Conservation (phyloP, 2,797 vertebrate species). For the Poeciliopsis turneri region DNA sequence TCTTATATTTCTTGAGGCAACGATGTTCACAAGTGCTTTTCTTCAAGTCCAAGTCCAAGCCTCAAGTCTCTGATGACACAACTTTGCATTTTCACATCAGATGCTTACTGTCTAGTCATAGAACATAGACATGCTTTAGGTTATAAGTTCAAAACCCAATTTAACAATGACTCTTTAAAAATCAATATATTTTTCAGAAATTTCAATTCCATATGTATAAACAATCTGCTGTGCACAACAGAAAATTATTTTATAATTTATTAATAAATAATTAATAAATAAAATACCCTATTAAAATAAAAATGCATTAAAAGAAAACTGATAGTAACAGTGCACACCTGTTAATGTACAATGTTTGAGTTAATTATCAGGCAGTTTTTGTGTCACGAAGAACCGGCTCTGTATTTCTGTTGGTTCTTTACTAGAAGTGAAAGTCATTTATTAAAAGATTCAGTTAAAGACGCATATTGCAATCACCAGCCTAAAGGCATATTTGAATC, state of each 20-base stretch:
- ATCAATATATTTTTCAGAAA: too few species aligned
- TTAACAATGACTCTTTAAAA: too few species aligned
- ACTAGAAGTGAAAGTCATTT: not conserved
- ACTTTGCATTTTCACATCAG: not conserved
- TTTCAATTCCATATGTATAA: not conserved
- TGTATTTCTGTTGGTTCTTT: not conserved
- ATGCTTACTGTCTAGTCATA: not conserved
- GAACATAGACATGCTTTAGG: not conserved
- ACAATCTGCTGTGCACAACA: not conserved
- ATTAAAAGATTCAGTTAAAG: not conserved
- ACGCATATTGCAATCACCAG: not conserved
- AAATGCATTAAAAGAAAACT: not conserved
- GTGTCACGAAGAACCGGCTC: not conserved
- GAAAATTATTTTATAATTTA: not conserved
- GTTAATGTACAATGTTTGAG: not conserved
- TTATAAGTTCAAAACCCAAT: not conserved
- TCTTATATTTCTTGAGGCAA: not conserved
- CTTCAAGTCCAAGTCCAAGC: not conserved
- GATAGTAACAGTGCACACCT: not conserved
- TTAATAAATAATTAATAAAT: not conserved
- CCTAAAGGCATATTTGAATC: not conserved
- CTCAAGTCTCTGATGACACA: not conserved
- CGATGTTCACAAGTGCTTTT: not conserved
- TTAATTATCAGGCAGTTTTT: not conserved
- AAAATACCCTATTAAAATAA: not conserved